Evolutionary conservation across 2,888 invertebrate species (phyloP).

Genomic region (Syrista parreyssii): DNA sequence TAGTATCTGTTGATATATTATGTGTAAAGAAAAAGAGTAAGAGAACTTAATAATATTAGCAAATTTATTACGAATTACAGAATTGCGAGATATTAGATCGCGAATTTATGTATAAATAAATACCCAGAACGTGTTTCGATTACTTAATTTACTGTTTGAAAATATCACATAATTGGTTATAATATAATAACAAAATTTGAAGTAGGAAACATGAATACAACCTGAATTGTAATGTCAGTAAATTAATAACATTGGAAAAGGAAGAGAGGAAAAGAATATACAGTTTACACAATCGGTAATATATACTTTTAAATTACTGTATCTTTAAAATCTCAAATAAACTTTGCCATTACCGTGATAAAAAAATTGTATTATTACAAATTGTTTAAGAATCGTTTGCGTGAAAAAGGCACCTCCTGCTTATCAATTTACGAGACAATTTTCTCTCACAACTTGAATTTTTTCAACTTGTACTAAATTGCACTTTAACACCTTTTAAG

Average conservation of each 20-base stretch:
- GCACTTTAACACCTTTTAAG: background rate
- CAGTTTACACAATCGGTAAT: background rate
- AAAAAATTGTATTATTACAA: constrained; percentile 13
- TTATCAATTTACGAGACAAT: constrained; percentile 25
- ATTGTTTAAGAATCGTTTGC: constrained; percentile 1
- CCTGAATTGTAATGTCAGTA: background rate
- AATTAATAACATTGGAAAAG: background rate
- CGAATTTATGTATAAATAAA: constrained; percentile 2
- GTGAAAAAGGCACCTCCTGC: constrained; percentile 23
- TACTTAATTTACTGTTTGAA: background rate
- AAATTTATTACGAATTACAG: constrained; percentile 4
- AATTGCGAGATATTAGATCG: background rate
- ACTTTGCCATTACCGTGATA: constrained; percentile 22
- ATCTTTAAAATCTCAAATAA: background rate
- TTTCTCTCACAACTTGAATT: background rate
- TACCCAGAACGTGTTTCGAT: background rate
- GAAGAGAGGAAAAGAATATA: background rate
- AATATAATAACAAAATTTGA: background rate
- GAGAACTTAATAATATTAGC: constrained; percentile 2
- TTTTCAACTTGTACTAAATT: background rate
- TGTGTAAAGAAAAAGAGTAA: background rate
- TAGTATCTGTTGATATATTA: background rate
- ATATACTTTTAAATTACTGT: constrained; percentile 1
- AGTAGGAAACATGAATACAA: background rate
- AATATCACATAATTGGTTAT: background rate